A percentile compares a stretch with the other conserved stretches of the same genome.
Conservation (phyloP, 2,888 invertebrate species). For the Agrochola lychnidis region DNA sequence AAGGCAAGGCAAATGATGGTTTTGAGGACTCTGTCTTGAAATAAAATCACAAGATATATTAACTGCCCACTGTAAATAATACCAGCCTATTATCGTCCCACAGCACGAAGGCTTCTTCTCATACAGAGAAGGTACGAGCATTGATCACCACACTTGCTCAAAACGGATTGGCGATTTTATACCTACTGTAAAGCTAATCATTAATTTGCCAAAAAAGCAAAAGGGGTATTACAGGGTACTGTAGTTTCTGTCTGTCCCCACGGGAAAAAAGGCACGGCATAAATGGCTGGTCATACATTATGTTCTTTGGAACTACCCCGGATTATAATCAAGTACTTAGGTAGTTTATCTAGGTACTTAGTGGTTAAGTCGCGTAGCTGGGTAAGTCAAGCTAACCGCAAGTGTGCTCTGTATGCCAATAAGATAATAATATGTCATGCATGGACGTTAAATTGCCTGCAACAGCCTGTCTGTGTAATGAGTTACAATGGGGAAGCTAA, state of each 20-base stretch:
- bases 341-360: conserved; percentile 21
- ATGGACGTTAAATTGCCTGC: conserved; percentile 22
- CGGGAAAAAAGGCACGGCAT: background rate
- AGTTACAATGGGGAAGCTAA: background rate
- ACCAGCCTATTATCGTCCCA: too few relatives aligned
- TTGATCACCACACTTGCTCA: too few relatives aligned
- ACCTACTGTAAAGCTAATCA: too few relatives aligned
- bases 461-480: conserved; percentile 25
- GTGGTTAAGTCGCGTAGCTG: background rate
- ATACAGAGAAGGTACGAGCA: too few relatives aligned
- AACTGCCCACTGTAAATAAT: too few relatives aligned
- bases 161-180: too few relatives aligned
- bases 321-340: conserved; percentile 26
- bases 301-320: conserved; percentile 19
- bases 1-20: too few relatives aligned
- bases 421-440: conserved; percentile 23
- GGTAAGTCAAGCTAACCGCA: conserved; percentile 8
- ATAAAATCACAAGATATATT: background rate
- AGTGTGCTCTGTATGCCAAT: conserved; percentile 34
- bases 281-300: conserved; percentile 1
- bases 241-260: background rate
- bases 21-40: background rate
- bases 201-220: too few relatives aligned
- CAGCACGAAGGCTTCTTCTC: too few relatives aligned
- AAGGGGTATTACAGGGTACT: too few relatives aligned